Evolutionary conservation across 2,888 invertebrate genomes (phyloP).

Genomic region (Synergus umbraculus): DNA sequence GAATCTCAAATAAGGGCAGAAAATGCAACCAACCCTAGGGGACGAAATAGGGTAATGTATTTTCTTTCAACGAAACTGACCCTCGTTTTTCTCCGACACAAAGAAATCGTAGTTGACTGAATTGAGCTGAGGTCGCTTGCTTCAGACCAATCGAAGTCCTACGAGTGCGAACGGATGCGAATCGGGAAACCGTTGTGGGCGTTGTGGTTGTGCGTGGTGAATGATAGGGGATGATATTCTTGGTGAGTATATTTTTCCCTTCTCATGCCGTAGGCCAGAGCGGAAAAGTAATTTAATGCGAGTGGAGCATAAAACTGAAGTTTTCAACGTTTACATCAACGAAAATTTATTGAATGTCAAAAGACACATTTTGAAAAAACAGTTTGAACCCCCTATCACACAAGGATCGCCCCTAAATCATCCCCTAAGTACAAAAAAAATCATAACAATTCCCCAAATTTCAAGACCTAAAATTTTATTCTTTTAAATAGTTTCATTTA

Average conservation of each 20-base stretch:
- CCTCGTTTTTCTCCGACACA: not conserved
- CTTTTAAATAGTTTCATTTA: no score
- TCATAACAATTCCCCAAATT: no score
- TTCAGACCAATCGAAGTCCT: slow-evolving; percentile 21
- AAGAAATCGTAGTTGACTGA: slow-evolving; percentile 9
- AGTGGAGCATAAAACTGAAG: no score
- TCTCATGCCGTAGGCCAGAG: not conserved
- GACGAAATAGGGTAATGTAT: not conserved
- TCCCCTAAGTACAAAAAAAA: no score
- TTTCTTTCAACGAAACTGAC: not conserved
- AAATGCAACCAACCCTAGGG: not conserved
- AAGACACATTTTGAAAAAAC: no score
- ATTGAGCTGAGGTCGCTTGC: not conserved
- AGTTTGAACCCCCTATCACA: no score
- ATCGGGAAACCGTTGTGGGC: slow-evolving; percentile 2
- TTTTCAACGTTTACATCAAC: no score
- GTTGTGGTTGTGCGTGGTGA: not conserved
- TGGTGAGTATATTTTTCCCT: slow-evolving; percentile 10
- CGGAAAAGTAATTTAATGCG: slow-evolving; percentile 11
- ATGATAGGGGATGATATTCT: not conserved
- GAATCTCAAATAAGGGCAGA: not conserved
- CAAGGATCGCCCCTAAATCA: no score
- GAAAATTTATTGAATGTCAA: no score
- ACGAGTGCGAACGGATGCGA: not conserved
- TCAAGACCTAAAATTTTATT: no score